These are phyloP conservation scores for Eutolmus rufibarbis DNA, from an alignment of 2,888 invertebrate species.

Conservation along the genomic window DNA sequence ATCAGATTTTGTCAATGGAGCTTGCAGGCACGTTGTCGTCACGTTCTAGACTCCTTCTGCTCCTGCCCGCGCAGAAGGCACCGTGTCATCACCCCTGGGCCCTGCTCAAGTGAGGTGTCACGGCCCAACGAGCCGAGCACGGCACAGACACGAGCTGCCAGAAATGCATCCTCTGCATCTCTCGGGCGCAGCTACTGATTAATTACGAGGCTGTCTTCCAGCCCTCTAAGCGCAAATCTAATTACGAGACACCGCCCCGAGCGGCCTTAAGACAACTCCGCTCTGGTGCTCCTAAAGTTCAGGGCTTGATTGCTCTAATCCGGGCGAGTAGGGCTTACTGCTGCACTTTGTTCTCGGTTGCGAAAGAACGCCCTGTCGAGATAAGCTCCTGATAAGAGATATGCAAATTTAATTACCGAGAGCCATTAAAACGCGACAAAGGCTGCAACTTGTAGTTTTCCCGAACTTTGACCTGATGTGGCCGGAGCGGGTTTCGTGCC, in stretches of 20 bases:
- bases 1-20: constrained; percentile 30
- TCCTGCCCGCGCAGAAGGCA: background rate
- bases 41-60: background rate
- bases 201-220: background rate
- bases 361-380: background rate
- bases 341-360: background rate
- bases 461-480: background rate
- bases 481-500: background rate
- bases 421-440: background rate
- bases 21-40: background rate
- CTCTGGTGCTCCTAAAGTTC: background rate
- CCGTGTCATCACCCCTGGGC: background rate
- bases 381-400: background rate
- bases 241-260: background rate
- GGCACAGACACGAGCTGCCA: background rate
- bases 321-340: background rate
- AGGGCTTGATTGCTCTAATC: background rate
- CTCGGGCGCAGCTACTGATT: background rate
- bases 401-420: background rate
- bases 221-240: background rate
- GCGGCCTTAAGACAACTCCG: background rate
- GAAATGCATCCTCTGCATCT: background rate
- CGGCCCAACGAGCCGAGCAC: background rate
- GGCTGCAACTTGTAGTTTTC: background rate
- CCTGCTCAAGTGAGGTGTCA: background rate